A percentile compares a stretch with the other conserved stretches of the same genome.
Evolutionary conservation across 2,797 vertebrate genomes (phyloP).

Genomic region (Sebastes goodei): DNA sequence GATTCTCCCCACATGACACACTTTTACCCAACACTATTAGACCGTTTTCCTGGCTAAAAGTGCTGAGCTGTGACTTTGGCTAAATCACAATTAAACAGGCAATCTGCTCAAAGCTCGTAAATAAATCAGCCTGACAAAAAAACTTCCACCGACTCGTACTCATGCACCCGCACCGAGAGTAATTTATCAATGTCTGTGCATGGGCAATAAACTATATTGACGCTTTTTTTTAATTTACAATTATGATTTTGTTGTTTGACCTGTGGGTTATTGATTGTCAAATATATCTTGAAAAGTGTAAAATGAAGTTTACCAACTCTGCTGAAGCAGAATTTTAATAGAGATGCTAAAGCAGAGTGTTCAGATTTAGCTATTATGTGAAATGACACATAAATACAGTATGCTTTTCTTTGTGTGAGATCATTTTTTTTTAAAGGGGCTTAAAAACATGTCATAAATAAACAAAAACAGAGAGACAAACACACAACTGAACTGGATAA

Average conservation of each 20-base stretch:
- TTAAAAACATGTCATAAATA: background rate
- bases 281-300: background rate
- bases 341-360: background rate
- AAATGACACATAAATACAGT: background rate
- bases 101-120: conserved; percentile 57
- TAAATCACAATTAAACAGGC: conserved; percentile 71
- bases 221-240: conserved; percentile 12
- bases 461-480: background rate
- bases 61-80: conserved; percentile 61
- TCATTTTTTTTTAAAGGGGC: background rate
- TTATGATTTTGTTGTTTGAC: conserved; percentile 30
- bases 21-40: conserved; percentile 43
- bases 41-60: conserved; percentile 44
- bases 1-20: conserved; percentile 57
- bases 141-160: conserved; percentile 19
- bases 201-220: conserved; percentile 24
- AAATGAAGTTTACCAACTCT: background rate
- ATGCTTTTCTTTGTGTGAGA: background rate
- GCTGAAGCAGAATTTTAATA: background rate
- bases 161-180: background rate
- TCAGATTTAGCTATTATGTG: background rate
- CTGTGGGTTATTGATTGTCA: conserved; percentile 12
- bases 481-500: background rate
- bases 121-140: conserved; percentile 61
- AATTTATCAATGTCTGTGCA: conserved; percentile 45